Base-by-base conservation (phyloP, 2,113 vertebrate species). In the Blennius ocellaris region DNA sequence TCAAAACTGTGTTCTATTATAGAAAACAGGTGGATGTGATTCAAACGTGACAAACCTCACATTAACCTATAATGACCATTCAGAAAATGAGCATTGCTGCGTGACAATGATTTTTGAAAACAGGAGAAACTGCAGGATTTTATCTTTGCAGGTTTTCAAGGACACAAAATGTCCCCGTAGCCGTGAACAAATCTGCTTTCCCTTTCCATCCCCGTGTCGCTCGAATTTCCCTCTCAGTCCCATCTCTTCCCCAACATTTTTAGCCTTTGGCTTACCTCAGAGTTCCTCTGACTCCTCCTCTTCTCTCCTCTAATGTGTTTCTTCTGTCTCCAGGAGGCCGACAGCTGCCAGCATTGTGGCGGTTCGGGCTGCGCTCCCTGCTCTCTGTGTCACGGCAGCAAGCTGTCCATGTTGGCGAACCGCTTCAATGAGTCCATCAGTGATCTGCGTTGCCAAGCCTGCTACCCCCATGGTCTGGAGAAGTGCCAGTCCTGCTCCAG, bases 301-400 rank as follows among this genome's bases (percentile, higher is more conserved):
- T 36, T 38, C 69, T 14, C 61, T 50, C 51, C 41, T 59, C 64
- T 73, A 82, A 88, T 80, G 75, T 75, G 60, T 84, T 79, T 80
- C 49, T 79, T 82, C 58, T 80, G 54, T 68, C 86, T 89, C 62
- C 93, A 96, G 96, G 94, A 88, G 40, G 54, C 39, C 0, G 74
- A 36, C 6, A 78, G 83, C 59, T 99, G 98, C 17, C 93, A 89
- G 36, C 96, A 94, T 87, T 99, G 98, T 73, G 94, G 90, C 15
- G 98, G 96, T 7, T 97, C 96, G 0, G 96, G 97, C 89, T 94
- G 92, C 5, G 94, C 95, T 45, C 97, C 97, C 63, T 99, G 97
- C 92, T 96, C 96, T 0, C 93, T 97, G 89, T 99, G 97, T 94
- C 97, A 99, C 0, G 98, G 98, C 37, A 99, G 98, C 95, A 99